Evolutionary conservation across 2,888 invertebrate species (phyloP), one percentile per base, ranked within the genome.

Genomic region (Drosophila subsilvestris): DNA sequence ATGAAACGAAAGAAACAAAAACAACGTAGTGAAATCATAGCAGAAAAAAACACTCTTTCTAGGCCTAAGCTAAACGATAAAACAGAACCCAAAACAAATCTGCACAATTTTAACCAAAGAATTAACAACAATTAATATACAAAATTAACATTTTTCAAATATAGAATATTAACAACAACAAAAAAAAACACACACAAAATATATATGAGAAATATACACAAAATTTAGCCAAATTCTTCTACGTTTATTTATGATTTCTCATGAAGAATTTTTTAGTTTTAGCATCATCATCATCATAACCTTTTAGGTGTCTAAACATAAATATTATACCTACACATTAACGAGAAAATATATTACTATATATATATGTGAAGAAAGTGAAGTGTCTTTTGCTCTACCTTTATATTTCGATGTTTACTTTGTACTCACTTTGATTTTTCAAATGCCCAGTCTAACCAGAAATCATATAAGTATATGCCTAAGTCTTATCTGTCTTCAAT

Each of bases 61-160:
- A 86, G 65, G 44, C 47, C 54, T 85, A 85, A 79, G 72, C 71
- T 37, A 65, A 76, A 69, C 56, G 73, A 68, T 68, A 57, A 62
- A 61, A 65, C 45, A 14, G 37, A 78, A 25, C 47, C 47, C 20
- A 62, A 42, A 54, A 51, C 18, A 51, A 50, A 79, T 75, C 76
- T 87, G 84, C 87, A 84, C 87, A 84, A 87, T 84, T 87, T 85
- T 87, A 85, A 62, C 75, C 68, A 20, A 59, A 57, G 51, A 42
- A 44, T 44, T 37, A 56, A 51, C 4, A 43, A 44, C 50, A 37
- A 6, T 37, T 37, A 37, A 37, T 12, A 42, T 45, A 55, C 37
- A 43, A 74, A 68, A 60, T 69, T 79, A 84, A 76, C 73, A 83
- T 80, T 82, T 86, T 83, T 73, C 54, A 71, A 76, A 78, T 83